Evolutionary conservation across 2,888 invertebrate genomes (phyloP).

Genomic region (Xestia xanthographa): DNA sequence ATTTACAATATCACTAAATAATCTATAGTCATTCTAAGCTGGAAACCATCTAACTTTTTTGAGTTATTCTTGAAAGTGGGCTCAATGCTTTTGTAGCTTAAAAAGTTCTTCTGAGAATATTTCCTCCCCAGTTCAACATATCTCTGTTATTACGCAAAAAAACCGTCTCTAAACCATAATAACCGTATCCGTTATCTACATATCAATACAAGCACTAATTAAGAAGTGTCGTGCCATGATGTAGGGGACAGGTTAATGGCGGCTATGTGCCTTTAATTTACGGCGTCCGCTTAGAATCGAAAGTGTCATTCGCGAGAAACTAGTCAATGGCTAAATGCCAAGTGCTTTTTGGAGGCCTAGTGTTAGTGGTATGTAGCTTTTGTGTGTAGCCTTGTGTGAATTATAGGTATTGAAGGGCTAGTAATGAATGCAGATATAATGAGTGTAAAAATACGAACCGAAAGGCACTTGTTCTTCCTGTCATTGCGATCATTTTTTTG

Average conservation of each 20-base stretch:
- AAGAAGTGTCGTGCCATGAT: conserved; percentile 62
- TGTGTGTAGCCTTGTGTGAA: conserved; percentile 6
- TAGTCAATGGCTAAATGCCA: conserved; percentile 26
- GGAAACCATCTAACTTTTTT: neutral
- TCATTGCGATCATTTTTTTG: no score
- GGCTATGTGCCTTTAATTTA: conserved; percentile 57
- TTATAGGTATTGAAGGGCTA: neutral
- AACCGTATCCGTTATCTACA: conserved; percentile 40
- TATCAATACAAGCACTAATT: conserved; percentile 61
- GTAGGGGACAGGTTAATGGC: conserved; percentile 62
- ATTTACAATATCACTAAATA: no score
- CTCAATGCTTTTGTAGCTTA: neutral
- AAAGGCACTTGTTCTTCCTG: no score
- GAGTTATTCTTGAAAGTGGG: neutral
- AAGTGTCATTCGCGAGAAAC: conserved; percentile 59
- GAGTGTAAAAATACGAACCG: no score
- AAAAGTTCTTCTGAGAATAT: neutral
- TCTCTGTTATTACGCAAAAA: neutral
- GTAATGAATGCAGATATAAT: no score
- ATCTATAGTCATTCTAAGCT: no score
- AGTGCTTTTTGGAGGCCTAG: conserved; percentile 28
- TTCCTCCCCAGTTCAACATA: neutral
- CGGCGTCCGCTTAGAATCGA: conserved; percentile 58
- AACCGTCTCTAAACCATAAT: conserved; percentile 22
- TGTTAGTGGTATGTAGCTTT: neutral